A percentile compares a stretch with the other conserved stretches of the same genome.
Evolutionary conservation across 2,888 invertebrate species (phyloP).

Genomic region (Ligdia adustata): DNA sequence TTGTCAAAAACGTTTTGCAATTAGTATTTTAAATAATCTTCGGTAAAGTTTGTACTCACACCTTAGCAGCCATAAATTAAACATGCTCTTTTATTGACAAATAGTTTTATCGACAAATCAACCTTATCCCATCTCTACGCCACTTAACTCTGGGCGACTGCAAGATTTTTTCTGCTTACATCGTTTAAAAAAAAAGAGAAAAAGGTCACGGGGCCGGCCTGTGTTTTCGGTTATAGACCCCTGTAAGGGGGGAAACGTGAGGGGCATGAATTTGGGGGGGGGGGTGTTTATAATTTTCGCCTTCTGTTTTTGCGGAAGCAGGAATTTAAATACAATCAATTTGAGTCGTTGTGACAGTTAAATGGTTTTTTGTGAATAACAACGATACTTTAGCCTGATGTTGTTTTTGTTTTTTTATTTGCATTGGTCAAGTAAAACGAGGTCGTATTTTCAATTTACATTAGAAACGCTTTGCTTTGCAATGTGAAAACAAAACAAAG

Average conservation of each 20-base stretch:
- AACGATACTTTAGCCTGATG: no score
- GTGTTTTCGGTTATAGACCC: slow-evolving; percentile 38
- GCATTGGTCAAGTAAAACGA: no score
- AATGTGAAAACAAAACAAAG: no score
- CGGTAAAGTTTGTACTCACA: no score
- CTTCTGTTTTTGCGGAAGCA: slow-evolving; percentile 9
- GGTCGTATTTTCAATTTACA: no score
- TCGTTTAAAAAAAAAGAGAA: slow-evolving; percentile 61
- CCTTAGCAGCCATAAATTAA: no score
- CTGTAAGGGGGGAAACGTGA: background rate
- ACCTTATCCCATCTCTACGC: slow-evolving; percentile 34
- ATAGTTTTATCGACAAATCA: slow-evolving; percentile 35
- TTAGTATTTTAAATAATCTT: no score
- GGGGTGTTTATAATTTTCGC: slow-evolving; percentile 20
- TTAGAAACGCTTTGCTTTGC: no score
- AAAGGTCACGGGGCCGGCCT: slow-evolving; percentile 63
- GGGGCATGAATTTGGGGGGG: no score
- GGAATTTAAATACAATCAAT: slow-evolving; percentile 13
- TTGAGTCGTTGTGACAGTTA: slow-evolving; percentile 8
- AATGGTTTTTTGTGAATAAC: slow-evolving; percentile 1
- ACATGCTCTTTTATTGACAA: no score
- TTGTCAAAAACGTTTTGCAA: no score
- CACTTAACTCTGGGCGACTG: slow-evolving; percentile 51
- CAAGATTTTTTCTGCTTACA: slow-evolving; percentile 63
- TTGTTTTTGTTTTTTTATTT: no score